Evolutionary conservation across 2,888 invertebrate species (phyloP), one percentile per base, ranked within the genome.

Genomic region (Apeira syringaria): DNA sequence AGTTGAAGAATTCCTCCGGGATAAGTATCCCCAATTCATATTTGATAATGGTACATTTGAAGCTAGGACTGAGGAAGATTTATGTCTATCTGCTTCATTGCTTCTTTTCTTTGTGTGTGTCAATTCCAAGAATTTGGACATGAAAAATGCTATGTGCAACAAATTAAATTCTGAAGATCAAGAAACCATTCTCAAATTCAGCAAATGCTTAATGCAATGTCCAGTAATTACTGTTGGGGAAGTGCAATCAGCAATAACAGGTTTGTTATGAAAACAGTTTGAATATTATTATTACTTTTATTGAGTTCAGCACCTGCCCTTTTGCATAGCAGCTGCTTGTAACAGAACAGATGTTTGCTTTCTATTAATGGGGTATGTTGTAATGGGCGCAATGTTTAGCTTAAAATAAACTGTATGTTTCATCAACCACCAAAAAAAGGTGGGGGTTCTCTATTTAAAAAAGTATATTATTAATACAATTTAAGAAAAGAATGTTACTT

Each of bases 91-190:
- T 3, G 87, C 91, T n/a, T 91, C 91, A 0, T 65, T 92, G 26
- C 66, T 92, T 25, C 68, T 92, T 2, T 80, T 82, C 30, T 90
- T 90, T 71, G 81, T 91, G 13, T 92, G 90, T 64, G 82, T 89
- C 5, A 87, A 82, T 50, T 87, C 91, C 6, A 91, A 91, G 53
- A 86, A 91, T 61, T 76, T 86, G n/a, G 68, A 82, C 38, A 84
- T 92, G 45, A 91, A 91, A 55, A 81, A 74, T 61, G 90, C 86
- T 0, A 92, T 92, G 91, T 92, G 92, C 54, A 79, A 74, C 30
- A 87, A 86, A 40, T 65, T 92, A 10, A 77, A 80, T 40, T 60
- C 68, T n/a, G 85, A 81, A 5, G 91, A 91, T 25, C 92, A 92
- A 66, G 76, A 91, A 44, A 82, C 74, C 10, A 91, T 92, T 53